Evolutionary conservation across 2,888 invertebrate genomes (phyloP), one percentile per base, ranked within the genome.

Genomic region (Watsonalla binaria): DNA sequence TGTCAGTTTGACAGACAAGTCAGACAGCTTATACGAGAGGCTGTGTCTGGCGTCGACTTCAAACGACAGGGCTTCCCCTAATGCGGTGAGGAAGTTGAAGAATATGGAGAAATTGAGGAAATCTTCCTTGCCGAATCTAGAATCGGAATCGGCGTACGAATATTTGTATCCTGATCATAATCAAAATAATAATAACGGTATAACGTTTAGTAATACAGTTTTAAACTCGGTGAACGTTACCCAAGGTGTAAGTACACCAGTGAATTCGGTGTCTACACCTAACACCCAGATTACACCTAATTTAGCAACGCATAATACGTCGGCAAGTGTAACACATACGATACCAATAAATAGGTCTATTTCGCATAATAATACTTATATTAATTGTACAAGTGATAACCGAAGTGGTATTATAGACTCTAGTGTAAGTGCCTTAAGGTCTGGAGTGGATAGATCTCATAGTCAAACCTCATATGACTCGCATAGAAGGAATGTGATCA

Each of bases 41-140:
- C 51, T 90, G 0, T 90, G 89, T 33, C 66, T 87, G 71, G 90
- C 90, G 0, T 88, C 90, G 0, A 90, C 89, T 0, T 86, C 86
- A 0, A 78, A 64, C 0, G 68, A 72, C 15, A 68, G 67, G 6
- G 69, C 78, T 0, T 84, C 82, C 0, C 86, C 84, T 0, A 45
- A 82, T 0, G 71, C 83, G 0, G 58, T 86, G 0, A 75, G 74
- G 33, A 80, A 78, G 42, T 47, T 88, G 0, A 79, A 73, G 59
- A 74, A 51, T 52, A 34, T 68, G 0, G 84, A 87, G 0, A 85
- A 80, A 66, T 58, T 67, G 0, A 72, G 90, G 0, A 90, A 90
- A 45, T 84, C 87, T 0, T 88, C 88, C 0, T 46, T 90, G 1
- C 89, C 90, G 0, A 90, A 90, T 59, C 63, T 90, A 48, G 88